Base-by-base conservation (phyloP, 1,140 invertebrate species). In the Aphis craccivora region DNA sequence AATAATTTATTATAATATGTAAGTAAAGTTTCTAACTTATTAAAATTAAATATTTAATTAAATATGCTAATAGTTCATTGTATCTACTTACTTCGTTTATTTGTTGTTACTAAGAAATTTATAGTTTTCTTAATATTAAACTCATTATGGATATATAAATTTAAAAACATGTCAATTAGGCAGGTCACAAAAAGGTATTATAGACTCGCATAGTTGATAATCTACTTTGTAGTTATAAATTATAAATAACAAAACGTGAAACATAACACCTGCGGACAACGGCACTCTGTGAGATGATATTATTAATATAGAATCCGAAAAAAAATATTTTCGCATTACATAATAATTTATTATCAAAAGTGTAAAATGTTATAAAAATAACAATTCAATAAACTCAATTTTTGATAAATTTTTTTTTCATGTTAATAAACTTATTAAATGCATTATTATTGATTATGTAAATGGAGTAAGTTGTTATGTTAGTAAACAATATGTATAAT, bases 111-210 rank as follows among this genome's bases (percentile, higher is more conserved):
- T 76, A 76, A 76, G 30, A 76, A 76, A 76, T n/a, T 30, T 76
- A 76, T 76, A 76, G 30, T 76, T 76, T 76, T 76, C 60, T 2
- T 76, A n/a, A 76, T 20, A 76, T 35, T 76, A n/a, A n/a, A n/a
- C 60, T 76, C n/a, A 35, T 76, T 76, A 76, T 76, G 30, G 11
- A 76, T 35, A 20, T n/a, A 76, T 76, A 76, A 76, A 76, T 76
- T 76, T 76, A n/a, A 76, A 76, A 76, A 76, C 60, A 67, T 76
- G 60, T 76, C 60, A 76, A 76, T 76, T 76, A 76, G n/a, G 60
- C n/a, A 76, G 60, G n/a, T n/a, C n/a, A 76, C 30, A 76, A 30
- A 45, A 86, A 11, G 40, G 23, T 30, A n/a, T 48, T 51, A 37
- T 83, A 23, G 30, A 88, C 25, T 76, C 18, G 30, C n/a, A 76